Conservation (phyloP, 2,888 invertebrate species). For the Agapostemon virescens region DNA sequence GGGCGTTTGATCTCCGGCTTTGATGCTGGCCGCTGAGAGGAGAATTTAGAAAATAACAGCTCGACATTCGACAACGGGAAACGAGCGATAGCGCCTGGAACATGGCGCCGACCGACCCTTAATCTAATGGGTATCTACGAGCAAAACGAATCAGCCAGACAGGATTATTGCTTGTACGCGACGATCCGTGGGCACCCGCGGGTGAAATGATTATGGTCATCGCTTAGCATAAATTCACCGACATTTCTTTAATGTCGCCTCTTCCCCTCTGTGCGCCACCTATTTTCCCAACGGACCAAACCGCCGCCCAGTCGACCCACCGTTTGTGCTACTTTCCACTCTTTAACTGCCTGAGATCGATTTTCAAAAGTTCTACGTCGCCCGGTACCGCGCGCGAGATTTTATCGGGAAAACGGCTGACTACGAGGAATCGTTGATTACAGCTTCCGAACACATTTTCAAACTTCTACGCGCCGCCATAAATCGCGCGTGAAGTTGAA, state of each 20-base stretch:
- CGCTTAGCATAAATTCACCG: constrained; percentile 51
- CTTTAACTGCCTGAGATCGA: constrained; percentile 39
- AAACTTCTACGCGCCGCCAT: constrained; percentile 21
- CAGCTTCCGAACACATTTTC: constrained; percentile 42
- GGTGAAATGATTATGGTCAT: constrained; percentile 50
- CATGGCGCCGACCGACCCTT: constrained; percentile 45
- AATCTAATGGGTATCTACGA: constrained; percentile 52
- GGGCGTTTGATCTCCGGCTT: neutral
- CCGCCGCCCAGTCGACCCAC: neutral
- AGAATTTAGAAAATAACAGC: constrained; percentile 27
- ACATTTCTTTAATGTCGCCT: constrained; percentile 24
- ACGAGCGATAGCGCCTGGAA: constrained; percentile 19
- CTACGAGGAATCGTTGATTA: constrained; percentile 49
- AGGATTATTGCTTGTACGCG: constrained; percentile 34
- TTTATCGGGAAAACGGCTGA: constrained; percentile 41
- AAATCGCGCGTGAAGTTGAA: constrained; percentile 39
- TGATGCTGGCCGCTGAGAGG: neutral
- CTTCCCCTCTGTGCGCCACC: neutral
- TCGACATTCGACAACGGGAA: constrained; percentile 11
- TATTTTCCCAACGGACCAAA: neutral
- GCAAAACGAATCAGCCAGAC: constrained; percentile 43
- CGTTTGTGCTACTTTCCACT: neutral
- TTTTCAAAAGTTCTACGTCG: constrained; percentile 43
- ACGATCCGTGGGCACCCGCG: constrained; percentile 28
- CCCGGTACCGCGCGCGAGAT: constrained; percentile 14